Evolutionary conservation across 2,888 invertebrate species (phyloP), one percentile per base, ranked within the genome.

Genomic region (Dicycla oo): DNA sequence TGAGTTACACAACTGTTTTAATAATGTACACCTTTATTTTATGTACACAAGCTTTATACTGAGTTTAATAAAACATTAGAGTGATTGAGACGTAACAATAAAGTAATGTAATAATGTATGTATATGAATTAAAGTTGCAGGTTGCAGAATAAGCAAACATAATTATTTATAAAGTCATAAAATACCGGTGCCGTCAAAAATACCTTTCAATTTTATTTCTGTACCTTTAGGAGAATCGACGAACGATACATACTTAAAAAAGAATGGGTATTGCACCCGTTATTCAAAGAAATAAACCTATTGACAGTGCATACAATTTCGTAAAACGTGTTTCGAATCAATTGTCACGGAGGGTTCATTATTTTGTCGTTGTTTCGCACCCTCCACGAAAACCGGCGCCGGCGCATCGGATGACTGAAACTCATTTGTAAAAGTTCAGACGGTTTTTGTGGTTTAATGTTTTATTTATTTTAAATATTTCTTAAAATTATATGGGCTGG

Each of bases 281-380:
- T 49, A 51, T 38, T 1, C 1, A 38, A 56, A 43, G 3, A 60
- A 66, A 43, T 53, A 61, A 61, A 78, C 58, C 5, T 69, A 66
- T 66, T 85, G 83, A 78, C 80, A 78, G 56, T 30, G 43, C 70
- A 62, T 82, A 38, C 58, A 71, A 73, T 69, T 69, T 58, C 15
- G n/a, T 73, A 11, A 71, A 83, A 73, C 26, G 43, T 83, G 77
- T 74, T 74, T 73, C 78, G 18, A 80, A 86, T 86, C 75, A 83
- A 83, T 86, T 86, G 73, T 78, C 75, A 75, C 51, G 69, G 73
- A 30, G 64, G 68, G 72, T 74, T 76, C 76, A 83, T 85, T 83
- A 86, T 83, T 74, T 74, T 8, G 53, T 69, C 71, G 61, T 53
- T 61, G 34, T 60, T 45, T 61, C 56, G 20, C 73, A 73, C 77